These are phyloP conservation scores for Drosophila rellima DNA, from an alignment of 2,888 invertebrate species.

Conservation along the genomic window DNA sequence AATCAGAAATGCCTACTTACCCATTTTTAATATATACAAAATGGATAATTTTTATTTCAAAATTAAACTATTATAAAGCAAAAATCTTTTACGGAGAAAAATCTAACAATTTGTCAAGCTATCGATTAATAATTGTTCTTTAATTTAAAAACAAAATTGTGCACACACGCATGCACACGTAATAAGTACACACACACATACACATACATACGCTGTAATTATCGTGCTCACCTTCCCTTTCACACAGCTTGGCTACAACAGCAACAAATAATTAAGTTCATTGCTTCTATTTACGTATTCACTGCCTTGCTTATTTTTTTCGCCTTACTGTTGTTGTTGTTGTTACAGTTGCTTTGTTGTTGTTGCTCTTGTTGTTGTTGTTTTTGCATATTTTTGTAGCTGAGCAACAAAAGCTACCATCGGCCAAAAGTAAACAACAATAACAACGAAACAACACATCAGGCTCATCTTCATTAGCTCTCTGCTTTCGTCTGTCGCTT, in stretches of 20 bases:
- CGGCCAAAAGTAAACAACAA: conserved; percentile 66
- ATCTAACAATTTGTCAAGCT: too few relatives aligned
- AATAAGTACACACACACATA: conserved; percentile 6
- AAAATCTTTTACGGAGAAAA: too few relatives aligned
- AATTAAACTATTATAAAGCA: too few relatives aligned
- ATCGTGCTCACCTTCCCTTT: conserved; percentile 46
- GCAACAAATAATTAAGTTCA: conserved; percentile 83
- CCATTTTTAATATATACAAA: too few relatives aligned
- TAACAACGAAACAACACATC: conserved; percentile 61
- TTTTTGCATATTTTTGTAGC: conserved; percentile 68
- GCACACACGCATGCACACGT: too few relatives aligned
- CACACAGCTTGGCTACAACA: conserved; percentile 46
- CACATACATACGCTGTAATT: conserved; percentile 14
- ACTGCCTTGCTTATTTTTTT: conserved; percentile 62
- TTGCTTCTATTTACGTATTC: conserved; percentile 80
- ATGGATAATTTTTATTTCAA: too few relatives aligned
- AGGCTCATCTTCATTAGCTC: conserved; percentile 81
- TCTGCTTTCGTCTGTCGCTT: conserved; percentile 62
- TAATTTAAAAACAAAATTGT: too few relatives aligned
- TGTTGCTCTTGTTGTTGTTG: conserved; percentile 36
- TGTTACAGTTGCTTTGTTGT: conserved; percentile 17
- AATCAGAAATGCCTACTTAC: too few relatives aligned
- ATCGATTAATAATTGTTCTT: too few relatives aligned
- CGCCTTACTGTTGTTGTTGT: conserved; percentile 13
- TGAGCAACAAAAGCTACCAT: conserved; percentile 74